These are phyloP conservation scores for Coenonympha glycerion DNA, from an alignment of 2,888 invertebrate species.

Conservation along the genomic window DNA sequence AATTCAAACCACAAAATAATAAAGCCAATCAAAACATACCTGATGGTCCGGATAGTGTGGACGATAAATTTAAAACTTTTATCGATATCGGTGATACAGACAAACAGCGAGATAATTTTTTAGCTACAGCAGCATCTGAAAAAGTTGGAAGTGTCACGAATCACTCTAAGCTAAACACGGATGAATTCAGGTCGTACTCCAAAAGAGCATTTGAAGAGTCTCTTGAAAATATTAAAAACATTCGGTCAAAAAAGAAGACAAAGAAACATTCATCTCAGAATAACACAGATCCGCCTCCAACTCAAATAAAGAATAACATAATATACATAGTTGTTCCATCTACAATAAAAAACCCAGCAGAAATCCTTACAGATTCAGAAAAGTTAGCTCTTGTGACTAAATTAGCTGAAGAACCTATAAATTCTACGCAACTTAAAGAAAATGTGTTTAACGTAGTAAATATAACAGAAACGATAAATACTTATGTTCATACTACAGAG, in stretches of 20 bases:
- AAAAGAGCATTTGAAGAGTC: slow-evolving; percentile 1
- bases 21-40: not conserved
- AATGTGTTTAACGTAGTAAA: not conserved
- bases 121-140: slow-evolving; percentile 2
- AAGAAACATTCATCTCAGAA: not conserved
- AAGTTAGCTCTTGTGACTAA: not conserved
- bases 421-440: not conserved
- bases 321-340: too few species aligned
- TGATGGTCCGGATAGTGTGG: not conserved
- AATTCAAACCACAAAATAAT: not conserved
- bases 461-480: not conserved
- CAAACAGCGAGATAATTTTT: not conserved
- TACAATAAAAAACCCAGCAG: not conserved
- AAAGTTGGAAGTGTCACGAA: not conserved
- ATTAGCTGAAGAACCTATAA: not conserved
- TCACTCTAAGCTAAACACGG: not conserved
- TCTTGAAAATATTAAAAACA: not conserved
- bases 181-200: not conserved
- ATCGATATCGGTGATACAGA: not conserved
- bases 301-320: not conserved
- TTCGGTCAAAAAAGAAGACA: not conserved
- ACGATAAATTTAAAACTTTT: not conserved
- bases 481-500: not conserved
- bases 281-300: not conserved
- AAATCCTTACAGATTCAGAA: not conserved